phyloP scores from a whole-genome alignment of 2,888 invertebrate genomes.

The Cephus pulcher region DNA sequence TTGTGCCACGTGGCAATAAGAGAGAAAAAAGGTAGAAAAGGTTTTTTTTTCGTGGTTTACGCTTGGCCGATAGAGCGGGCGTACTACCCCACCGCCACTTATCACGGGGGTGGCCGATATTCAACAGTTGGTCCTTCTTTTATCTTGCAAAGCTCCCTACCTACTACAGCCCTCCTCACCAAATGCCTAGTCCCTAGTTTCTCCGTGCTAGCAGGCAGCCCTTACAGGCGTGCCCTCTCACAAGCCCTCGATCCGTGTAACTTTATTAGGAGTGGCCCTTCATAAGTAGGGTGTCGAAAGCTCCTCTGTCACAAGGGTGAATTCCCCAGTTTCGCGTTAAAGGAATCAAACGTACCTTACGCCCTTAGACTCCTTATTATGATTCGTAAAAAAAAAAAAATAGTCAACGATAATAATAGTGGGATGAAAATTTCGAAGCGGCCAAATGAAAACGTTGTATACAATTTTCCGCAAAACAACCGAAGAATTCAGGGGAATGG shows the following conservation, averaged over 20 bases:
- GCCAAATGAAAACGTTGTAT: too few species aligned
- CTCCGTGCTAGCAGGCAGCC: constrained; percentile 30
- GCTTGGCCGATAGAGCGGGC: not conserved
- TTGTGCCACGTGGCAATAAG: too few species aligned
- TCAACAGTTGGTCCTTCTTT: constrained; percentile 67
- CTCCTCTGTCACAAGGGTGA: not conserved
- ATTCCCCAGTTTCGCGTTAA: too few species aligned
- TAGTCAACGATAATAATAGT: too few species aligned
- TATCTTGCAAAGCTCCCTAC: constrained; percentile 59
- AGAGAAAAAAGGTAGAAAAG: not conserved
- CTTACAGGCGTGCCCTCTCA: constrained; percentile 49
- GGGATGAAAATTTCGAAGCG: too few species aligned
- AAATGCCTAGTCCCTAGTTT: not conserved
- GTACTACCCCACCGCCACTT: constrained; percentile 29
- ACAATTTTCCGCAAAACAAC: not conserved
- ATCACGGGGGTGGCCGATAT: constrained; percentile 53
- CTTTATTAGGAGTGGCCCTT: constrained; percentile 31
- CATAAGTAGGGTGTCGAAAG: constrained; percentile 13
- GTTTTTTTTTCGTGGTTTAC: not conserved
- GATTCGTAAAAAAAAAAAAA: too few species aligned
- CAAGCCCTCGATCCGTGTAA: constrained; percentile 44
- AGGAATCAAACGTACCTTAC: too few species aligned
- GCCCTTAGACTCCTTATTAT: too few species aligned
- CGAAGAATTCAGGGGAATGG: not conserved
- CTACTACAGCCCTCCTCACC: constrained; percentile 25